phyloP scores from a whole-genome alignment of 2,797 vertebrate species.

The Pseudochromis fuscus region DNA sequence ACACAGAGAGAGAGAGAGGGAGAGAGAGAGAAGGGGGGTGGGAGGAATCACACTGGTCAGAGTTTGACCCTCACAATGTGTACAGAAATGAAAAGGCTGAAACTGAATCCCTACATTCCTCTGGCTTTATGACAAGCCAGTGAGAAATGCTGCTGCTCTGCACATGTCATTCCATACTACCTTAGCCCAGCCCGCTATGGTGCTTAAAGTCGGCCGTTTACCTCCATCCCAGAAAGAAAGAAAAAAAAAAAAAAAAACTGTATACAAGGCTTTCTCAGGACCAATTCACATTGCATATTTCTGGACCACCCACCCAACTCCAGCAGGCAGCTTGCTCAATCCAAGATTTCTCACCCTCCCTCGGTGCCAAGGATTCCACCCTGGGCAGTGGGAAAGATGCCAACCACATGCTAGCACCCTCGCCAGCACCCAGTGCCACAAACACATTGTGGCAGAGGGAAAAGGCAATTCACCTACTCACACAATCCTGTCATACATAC shows the following conservation, averaged over 20 bases:
- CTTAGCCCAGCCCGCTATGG: conserved; percentile 35
- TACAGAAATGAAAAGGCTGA: conserved; percentile 71
- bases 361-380: conserved; percentile 83
- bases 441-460: conserved; percentile 63
- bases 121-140: conserved; percentile 73
- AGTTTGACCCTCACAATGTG: conserved; percentile 74
- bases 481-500: conserved; percentile 20
- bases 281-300: conserved; percentile 62
- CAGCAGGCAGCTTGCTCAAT: conserved; percentile 75
- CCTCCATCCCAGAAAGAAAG: conserved; percentile 36
- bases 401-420: conserved; percentile 80
- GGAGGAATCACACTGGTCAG: conserved; percentile 60
- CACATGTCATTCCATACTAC: conserved; percentile 58
- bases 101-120: conserved; percentile 77
- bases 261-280: conserved; percentile 40
- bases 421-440: conserved; percentile 68
- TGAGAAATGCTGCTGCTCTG: conserved; percentile 70
- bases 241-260: too few species aligned
- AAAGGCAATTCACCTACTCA: conserved; percentile 39
- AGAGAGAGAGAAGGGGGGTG: neutral
- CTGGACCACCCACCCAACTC: conserved; percentile 73
- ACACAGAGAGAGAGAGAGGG: conserved; percentile 21
- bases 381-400: conserved; percentile 78
- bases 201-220: conserved; percentile 7
- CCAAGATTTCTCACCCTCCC: conserved; percentile 67